Evolutionary conservation across 23 tunicate genomes (phyloP), one percentile per base, ranked within the genome.

Genomic region (Clavelina lepadiformis): DNA sequence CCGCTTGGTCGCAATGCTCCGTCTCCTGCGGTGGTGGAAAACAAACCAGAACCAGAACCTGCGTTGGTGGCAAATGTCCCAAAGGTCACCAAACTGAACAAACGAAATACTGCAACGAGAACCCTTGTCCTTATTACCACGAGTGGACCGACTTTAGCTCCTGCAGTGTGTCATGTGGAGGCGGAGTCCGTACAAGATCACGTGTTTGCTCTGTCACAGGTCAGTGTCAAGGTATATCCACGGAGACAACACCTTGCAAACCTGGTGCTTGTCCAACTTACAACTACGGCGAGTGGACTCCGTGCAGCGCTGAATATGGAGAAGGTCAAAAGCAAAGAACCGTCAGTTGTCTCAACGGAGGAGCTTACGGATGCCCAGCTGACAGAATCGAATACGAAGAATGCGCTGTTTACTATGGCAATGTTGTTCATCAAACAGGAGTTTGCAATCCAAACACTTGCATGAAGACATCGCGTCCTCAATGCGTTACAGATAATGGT

Each of bases 111-210:
- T 79, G 85, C 34, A 56, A 69, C 69, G 35, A 35, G 20, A 41
- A 71, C 13, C 67, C 68, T 1, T 57, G 68, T 24, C 36, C 78
- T 13, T 28, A 31, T 32, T 75, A 58, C 52, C 34, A 45, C 18
- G 44, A 33, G 29, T 79, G 85, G 85, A 26, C 69, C 2, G 57
- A 31, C 6, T 79, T 55, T 60, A 20, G 51, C 23, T 23, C 33
- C 31, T 79, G 85, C 70, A 35, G 23, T 31, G 69, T 33, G 35
- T n/a, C 58, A 3, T 79, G 85, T 49, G 85, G 59, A 49, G 85
- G 85, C n/a, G 73, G 73, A 5, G 60, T 22, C 23, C 59, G 33
- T 28, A 25, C 22, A 27, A 24, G 73, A 15, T 2, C 38, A 20
- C 38, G 73, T 7, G 19, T 25, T 33, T 68, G 73, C 41, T 5